Percentiles rank a stretch among this genome's conserved stretches.
phyloP scores from a whole-genome alignment of 2,888 invertebrate genomes.

The Diarsia brunnea region DNA sequence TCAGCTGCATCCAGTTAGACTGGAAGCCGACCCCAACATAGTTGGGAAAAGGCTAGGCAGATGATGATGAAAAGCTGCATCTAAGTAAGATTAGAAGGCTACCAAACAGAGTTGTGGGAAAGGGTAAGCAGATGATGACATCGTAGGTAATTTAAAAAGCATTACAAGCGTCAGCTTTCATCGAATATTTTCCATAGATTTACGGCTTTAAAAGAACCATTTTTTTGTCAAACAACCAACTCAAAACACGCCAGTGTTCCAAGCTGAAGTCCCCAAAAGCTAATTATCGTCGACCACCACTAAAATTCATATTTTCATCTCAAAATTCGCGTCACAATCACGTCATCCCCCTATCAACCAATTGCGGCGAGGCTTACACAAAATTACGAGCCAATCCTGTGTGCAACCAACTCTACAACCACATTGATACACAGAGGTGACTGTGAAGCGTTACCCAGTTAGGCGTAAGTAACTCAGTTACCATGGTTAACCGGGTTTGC shows the following conservation, averaged over 20 bases:
- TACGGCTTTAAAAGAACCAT: background rate
- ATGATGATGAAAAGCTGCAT: background rate
- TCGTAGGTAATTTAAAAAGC: background rate
- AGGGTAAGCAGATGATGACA: background rate
- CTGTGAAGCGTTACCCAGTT: slow-evolving; percentile 57
- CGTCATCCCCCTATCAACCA: slow-evolving; percentile 6
- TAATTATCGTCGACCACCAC: background rate
- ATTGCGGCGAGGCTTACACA: slow-evolving; percentile 14
- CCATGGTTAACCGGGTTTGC: slow-evolving; percentile 69
- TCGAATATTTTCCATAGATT: background rate
- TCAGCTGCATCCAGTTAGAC: too few species aligned
- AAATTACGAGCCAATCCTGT: slow-evolving; percentile 45
- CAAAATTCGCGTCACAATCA: background rate
- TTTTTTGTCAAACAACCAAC: background rate
- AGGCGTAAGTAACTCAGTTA: slow-evolving; percentile 71
- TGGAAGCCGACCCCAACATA: too few species aligned
- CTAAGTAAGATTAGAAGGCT: background rate
- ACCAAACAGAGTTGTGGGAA: background rate
- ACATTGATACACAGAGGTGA: slow-evolving; percentile 55
- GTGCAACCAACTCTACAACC: slow-evolving; percentile 53
- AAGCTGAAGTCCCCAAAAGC: background rate
- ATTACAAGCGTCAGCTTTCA: background rate
- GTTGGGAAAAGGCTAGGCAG: too few species aligned
- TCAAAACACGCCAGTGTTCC: background rate
- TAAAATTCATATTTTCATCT: background rate